Evolutionary conservation across 2,888 invertebrate genomes (phyloP).

Genomic region (Synergus gifuensis): DNA sequence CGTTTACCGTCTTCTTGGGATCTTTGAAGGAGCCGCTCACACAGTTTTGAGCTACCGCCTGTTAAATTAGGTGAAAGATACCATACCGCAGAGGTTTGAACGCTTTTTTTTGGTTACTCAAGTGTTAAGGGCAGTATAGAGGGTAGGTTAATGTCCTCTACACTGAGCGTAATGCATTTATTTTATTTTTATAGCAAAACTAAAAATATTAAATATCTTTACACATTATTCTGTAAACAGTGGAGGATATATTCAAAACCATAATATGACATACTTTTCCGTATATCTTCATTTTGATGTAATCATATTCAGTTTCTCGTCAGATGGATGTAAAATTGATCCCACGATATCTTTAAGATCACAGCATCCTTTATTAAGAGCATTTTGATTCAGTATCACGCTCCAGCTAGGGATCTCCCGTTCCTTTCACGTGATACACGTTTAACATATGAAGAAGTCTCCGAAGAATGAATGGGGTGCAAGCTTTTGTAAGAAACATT

Average conservation of each 20-base stretch:
- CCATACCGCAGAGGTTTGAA: slow-evolving; percentile 30
- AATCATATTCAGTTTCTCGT: slow-evolving; percentile 20
- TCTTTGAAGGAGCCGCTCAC: slow-evolving; percentile 61
- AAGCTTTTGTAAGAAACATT: slow-evolving; percentile 67
- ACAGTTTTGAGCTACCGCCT: slow-evolving; percentile 64
- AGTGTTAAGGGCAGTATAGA: no score
- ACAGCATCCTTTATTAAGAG: slow-evolving; percentile 76
- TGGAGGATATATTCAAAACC: no score
- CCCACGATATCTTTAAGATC: slow-evolving; percentile 74
- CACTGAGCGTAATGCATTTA: no score
- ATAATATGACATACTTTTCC: neutral
- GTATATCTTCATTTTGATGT: neutral
- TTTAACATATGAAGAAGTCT: slow-evolving; percentile 74
- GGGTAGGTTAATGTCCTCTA: no score
- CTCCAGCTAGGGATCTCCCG: slow-evolving; percentile 65
- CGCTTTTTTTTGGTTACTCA: no score
- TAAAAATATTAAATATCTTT: no score
- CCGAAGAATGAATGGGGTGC: slow-evolving; percentile 65
- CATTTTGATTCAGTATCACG: slow-evolving; percentile 77
- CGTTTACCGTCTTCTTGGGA: neutral
- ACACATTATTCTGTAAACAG: no score
- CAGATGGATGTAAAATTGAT: slow-evolving; percentile 64
- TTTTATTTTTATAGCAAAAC: no score
- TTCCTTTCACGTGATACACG: slow-evolving; percentile 62
- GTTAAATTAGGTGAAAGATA: slow-evolving; percentile 74